These are phyloP conservation scores for Spinus olivaceus DNA, from an alignment of 2,797 vertebrate species.

Conservation along the genomic window DNA sequence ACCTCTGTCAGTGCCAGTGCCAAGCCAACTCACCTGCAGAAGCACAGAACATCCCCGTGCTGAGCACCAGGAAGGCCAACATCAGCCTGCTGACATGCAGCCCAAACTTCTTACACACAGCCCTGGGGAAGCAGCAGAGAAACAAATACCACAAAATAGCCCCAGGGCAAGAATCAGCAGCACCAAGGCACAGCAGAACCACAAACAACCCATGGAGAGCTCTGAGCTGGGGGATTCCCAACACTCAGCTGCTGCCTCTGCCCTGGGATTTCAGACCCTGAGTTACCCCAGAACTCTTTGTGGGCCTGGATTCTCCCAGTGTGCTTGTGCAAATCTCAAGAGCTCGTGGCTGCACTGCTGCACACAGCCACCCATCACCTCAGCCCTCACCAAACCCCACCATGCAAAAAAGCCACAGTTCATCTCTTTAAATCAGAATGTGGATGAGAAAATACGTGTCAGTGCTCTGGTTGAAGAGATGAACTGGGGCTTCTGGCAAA, in stretches of 20 bases:
- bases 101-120: conserved; percentile 98
- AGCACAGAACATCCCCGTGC: conserved; percentile 97
- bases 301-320: neutral
- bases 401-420: neutral
- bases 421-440: neutral
- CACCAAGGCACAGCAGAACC: neutral
- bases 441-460: neutral
- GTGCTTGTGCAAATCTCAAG: neutral
- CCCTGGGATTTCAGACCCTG: neutral
- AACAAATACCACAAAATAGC: neutral
- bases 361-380: neutral
- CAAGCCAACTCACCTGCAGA: conserved; percentile 84
- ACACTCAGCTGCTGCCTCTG: neutral
- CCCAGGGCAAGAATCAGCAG: neutral
- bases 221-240: neutral
- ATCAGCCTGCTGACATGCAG: conserved; percentile 94
- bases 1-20: too few species aligned
- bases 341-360: neutral
- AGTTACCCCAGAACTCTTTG: neutral
- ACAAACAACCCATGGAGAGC: neutral
- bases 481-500: neutral
- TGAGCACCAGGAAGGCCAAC: conserved; percentile 94
- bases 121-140: conserved; percentile 74
- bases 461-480: neutral
- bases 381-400: neutral